Conservation (phyloP, 2,797 vertebrate species). For the Tadarida brasiliensis region DNA sequence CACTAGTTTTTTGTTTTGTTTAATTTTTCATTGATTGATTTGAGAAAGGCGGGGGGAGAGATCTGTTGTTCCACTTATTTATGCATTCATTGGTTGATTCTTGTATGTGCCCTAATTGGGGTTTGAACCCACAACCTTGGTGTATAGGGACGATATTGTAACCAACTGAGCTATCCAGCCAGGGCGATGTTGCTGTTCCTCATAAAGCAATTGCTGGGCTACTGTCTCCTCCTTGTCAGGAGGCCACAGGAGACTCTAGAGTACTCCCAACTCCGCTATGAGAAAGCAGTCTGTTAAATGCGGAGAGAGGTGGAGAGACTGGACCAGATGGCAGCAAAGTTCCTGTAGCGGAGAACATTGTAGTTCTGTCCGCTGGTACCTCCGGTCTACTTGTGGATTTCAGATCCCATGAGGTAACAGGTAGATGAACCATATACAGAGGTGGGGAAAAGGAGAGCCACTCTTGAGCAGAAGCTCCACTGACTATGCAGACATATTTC, state of each 20-base stretch:
- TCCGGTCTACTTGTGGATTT: background rate
- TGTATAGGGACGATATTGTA: too few relatives aligned
- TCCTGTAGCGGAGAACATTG: background rate
- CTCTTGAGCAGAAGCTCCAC: background rate
- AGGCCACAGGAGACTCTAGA: background rate
- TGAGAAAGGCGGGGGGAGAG: too few relatives aligned
- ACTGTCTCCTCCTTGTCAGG: background rate
- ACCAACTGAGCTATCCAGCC: too few relatives aligned
- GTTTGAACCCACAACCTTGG: too few relatives aligned
- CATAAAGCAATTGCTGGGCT: background rate
- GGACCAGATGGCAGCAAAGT: rapidly evolving
- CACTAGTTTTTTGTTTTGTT: too few relatives aligned
- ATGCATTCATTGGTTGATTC: too few relatives aligned
- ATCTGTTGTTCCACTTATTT: too few relatives aligned
- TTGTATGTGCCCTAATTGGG: too few relatives aligned
- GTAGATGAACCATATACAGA: background rate
- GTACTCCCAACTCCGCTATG: background rate
- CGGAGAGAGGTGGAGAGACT: background rate
- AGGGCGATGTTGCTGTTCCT: background rate
- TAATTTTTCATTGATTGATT: too few relatives aligned
- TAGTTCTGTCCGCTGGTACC: background rate
- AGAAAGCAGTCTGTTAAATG: background rate
- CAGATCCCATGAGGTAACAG: background rate
- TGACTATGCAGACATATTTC: background rate
- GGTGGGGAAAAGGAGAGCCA: background rate